Base-by-base conservation (phyloP, 2,113 vertebrate genomes). In the Philantomba maxwellii region DNA sequence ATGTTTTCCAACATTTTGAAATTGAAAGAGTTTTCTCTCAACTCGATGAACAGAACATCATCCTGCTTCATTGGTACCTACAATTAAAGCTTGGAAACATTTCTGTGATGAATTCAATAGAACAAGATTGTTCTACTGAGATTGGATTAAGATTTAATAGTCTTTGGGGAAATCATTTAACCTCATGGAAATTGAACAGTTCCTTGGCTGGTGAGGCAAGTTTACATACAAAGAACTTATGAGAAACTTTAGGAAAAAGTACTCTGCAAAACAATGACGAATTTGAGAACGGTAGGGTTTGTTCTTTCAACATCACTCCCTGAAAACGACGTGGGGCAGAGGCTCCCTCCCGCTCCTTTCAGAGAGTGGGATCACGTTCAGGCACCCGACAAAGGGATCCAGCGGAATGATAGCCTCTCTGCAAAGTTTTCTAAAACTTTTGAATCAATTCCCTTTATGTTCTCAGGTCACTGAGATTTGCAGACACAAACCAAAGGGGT, bases 81-180 rank as follows among this genome's bases (percentile, higher is more conserved):
- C 9, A 39, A 15, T 33, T 47, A 64, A 95, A 14, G n/a, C 45
- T 95, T 66, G n/a, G 60, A 97, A 80, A 85, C 49, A 45, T 53
- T 66, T 94, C n/a, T 43, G 62, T 33, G 80, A 73, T 49, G n/a
- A 53, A 81, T 47, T 95, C 64, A 73, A 28, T 57, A 53, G 30
- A 80, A 81, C 1, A 6, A 39, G 43, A 93, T 60, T 91, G 43
- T 75, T 84, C 80, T 36, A 36, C 45, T 82, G 77, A 58, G 88
- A 92, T 8, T 87, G 83, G 84, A 94, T 95, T 93, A 92, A 87
- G 91, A 93, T 93, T 62, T 87, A 89, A 93, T 60, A 14, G 78
- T 95, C 83, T 93, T 62, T 23, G 55, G 70, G 64, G 85, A 80
- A 89, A 70, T 89, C 66, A 58, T 66, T 92, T 83, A 82, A 86